A percentile compares a stretch with the other conserved stretches of the same genome.
phyloP scores from a whole-genome alignment of 2,888 invertebrate species.

The Trichopria drosophilae region DNA sequence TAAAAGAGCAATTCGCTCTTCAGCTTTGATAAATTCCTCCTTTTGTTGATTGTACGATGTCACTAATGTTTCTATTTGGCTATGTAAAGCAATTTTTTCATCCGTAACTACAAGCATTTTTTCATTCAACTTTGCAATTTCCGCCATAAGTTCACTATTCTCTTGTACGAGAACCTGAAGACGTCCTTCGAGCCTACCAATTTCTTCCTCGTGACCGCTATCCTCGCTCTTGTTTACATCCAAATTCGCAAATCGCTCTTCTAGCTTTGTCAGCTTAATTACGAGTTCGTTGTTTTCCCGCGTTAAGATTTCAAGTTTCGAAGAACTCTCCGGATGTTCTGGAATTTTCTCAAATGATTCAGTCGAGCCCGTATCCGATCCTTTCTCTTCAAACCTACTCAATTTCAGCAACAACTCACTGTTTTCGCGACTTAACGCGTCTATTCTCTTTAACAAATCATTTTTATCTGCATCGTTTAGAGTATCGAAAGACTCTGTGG shows the following conservation, averaged over 20 bases:
- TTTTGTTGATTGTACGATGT: conserved; percentile 32
- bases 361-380: conserved; percentile 53
- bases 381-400: conserved; percentile 50
- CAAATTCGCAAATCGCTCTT: conserved; percentile 43
- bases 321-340: conserved; percentile 41
- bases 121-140: conserved; percentile 41
- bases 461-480: conserved; percentile 45
- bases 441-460: conserved; percentile 49
- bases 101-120: conserved; percentile 30
- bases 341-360: conserved; percentile 56
- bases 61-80: conserved; percentile 34
- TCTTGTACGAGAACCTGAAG: conserved; percentile 31
- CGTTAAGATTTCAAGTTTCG: conserved; percentile 49
- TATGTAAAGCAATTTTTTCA: conserved; percentile 34
- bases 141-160: conserved; percentile 42
- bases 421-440: conserved; percentile 49
- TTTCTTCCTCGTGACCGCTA: conserved; percentile 6
- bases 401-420: conserved; percentile 47
- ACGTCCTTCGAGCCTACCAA: conserved; percentile 14
- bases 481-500: conserved; percentile 52
- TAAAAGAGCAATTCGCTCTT: conserved; percentile 26
- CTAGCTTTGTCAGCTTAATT: conserved; percentile 48
- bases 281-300: conserved; percentile 51
- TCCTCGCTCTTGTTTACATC: conserved; percentile 8
- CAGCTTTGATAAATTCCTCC: conserved; percentile 16